Percentiles rank a stretch among this genome's conserved stretches.
Evolutionary conservation across 2,113 vertebrate genomes (phyloP).

Genomic region (Hylia prasina): DNA sequence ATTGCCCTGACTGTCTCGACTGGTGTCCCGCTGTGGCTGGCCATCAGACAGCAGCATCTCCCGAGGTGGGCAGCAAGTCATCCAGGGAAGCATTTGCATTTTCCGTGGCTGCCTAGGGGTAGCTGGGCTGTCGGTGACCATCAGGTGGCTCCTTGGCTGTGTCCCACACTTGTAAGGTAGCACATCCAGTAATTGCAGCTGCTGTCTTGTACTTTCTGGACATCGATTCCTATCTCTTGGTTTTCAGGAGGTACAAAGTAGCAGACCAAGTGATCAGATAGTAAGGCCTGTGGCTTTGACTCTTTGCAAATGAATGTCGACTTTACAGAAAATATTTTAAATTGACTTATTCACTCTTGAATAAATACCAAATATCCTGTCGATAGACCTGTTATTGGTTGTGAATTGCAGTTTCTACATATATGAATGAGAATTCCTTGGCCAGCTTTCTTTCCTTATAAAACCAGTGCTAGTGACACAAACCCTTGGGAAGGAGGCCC

Average conservation of each 20-base stretch:
- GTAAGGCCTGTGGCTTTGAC: background rate
- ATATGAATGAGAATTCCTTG: background rate
- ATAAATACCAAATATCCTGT: background rate
- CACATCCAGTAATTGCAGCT: fast-evolving
- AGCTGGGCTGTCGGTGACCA: fast-evolving
- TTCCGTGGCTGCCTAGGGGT: background rate
- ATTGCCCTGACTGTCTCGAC: fast-evolving
- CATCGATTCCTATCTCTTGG: fast-evolving
- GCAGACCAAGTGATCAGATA: background rate
- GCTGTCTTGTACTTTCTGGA: fast-evolving
- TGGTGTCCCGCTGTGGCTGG: fast-evolving
- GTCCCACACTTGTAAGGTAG: fast-evolving
- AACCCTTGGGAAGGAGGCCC: background rate
- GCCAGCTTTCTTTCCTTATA: background rate
- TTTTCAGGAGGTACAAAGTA: background rate
- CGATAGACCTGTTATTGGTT: background rate
- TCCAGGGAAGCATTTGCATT: fast-evolving
- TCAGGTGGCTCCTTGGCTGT: background rate
- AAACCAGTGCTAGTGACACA: background rate
- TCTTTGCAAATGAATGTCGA: background rate
- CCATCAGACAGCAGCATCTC: background rate
- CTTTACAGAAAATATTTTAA: background rate
- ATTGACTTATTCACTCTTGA: background rate
- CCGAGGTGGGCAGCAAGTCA: background rate
- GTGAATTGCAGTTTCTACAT: background rate